phyloP scores from a whole-genome alignment of 2,888 invertebrate species.

The Slavum lentiscoides region DNA sequence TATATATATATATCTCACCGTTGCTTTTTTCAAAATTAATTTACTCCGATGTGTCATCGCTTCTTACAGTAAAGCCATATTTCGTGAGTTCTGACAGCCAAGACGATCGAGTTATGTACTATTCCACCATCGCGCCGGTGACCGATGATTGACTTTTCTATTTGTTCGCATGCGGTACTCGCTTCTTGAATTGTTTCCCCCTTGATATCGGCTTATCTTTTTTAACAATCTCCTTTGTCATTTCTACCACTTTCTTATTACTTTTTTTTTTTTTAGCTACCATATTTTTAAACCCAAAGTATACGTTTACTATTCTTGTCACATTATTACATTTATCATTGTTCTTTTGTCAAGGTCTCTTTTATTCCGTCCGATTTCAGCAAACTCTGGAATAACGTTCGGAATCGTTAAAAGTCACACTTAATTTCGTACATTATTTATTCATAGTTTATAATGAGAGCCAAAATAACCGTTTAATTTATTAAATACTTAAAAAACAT shows the following conservation, averaged over 20 bases:
- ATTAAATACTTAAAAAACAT: too few species aligned
- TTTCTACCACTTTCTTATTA: constrained; percentile 14
- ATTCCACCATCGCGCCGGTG: not conserved
- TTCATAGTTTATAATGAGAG: not conserved
- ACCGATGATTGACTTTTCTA: not conserved
- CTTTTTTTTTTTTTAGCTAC: not conserved
- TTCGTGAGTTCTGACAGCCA: not conserved
- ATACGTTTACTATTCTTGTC: constrained; percentile 36
- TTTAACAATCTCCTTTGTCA: constrained; percentile 35
- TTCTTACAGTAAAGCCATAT: not conserved
- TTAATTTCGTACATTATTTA: not conserved
- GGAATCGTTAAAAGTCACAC: not conserved
- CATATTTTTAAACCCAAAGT: constrained; percentile 11
- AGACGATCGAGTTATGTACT: not conserved
- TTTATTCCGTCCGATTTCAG: not conserved
- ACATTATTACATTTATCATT: constrained; percentile 36
- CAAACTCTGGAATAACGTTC: constrained; percentile 6
- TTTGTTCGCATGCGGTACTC: not conserved
- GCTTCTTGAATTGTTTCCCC: constrained; percentile 38
- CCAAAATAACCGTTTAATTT: too few species aligned
- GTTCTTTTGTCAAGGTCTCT: not conserved
- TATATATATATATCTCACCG: too few species aligned
- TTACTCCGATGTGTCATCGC: too few species aligned
- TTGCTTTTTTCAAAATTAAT: too few species aligned
- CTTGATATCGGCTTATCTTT: constrained; percentile 34